Evolutionary conservation across 53 echinoderm and acorn worm species (phyloP).

Genomic region (Hippasteria phrygiana): DNA sequence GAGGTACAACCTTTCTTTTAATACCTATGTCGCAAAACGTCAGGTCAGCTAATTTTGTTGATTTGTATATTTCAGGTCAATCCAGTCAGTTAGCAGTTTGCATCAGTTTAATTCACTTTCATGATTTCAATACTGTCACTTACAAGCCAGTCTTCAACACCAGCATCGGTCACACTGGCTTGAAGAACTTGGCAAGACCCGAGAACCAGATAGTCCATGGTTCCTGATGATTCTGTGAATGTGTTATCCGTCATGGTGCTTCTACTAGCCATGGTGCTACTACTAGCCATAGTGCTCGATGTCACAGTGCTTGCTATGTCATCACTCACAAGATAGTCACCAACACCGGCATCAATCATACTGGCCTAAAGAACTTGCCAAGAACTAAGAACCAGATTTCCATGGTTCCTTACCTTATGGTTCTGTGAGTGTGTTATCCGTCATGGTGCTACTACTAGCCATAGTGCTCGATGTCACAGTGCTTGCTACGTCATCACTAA

Average conservation of each 20-base stretch:
- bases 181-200: not conserved
- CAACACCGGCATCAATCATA: too few species aligned
- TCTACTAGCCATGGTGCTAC: not conserved
- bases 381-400: not conserved
- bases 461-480: not conserved
- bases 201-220: too few species aligned
- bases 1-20: too few species aligned
- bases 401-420: slow-evolving; percentile 16
- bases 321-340: too few species aligned
- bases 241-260: slow-evolving; percentile 42
- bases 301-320: not conserved
- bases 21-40: too few species aligned
- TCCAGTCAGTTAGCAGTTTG: slow-evolving; percentile 2
- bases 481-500: too few species aligned
- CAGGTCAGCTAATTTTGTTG: too few species aligned
- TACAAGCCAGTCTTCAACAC: too few species aligned
- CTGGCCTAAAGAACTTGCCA: not conserved
- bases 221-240: not conserved
- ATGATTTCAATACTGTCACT: not conserved
- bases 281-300: not conserved
- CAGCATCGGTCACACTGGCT: too few species aligned
- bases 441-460: slow-evolving; percentile 19
- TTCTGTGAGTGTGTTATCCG: not conserved
- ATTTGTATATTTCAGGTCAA: too few species aligned
- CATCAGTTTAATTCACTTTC: not conserved